Evolutionary conservation across 2,797 vertebrate species (phyloP).

Genomic region (Propithecus deckenii): DNA sequence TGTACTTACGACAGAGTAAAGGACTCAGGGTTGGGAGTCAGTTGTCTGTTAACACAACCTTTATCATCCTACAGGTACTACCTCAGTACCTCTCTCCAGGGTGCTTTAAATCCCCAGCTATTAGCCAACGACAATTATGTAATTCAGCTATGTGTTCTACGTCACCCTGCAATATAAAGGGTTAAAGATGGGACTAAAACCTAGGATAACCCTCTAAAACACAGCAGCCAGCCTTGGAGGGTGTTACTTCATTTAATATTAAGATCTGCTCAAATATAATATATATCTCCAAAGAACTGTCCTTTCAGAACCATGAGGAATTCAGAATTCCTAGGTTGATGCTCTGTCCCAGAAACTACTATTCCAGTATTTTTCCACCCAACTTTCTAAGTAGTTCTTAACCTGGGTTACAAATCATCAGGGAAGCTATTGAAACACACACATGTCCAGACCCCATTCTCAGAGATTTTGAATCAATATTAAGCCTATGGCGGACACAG

Average conservation of each 20-base stretch:
- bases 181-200: not conserved
- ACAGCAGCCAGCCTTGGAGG: not conserved
- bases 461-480: not conserved
- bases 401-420: not conserved
- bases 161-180: not conserved
- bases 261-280: not conserved
- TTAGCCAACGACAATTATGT: not conserved
- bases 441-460: not conserved
- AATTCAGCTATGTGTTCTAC: not conserved
- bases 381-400: not conserved
- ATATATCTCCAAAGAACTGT: not conserved
- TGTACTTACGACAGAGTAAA: not conserved
- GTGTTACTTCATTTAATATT: not conserved
- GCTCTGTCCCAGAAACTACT: not conserved
- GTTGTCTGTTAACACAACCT: not conserved
- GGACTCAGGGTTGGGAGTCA: not conserved
- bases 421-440: not conserved
- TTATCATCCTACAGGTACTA: not conserved
- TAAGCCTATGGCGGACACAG: not conserved
- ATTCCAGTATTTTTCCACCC: not conserved
- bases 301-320: not conserved
- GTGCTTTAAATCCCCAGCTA: not conserved
- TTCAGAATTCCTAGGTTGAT: not conserved
- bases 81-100: not conserved
- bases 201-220: not conserved